Percentiles rank a stretch among this genome's conserved stretches.
phyloP scores from a whole-genome alignment of 2,113 vertebrate genomes.

The Cygnus atratus region DNA sequence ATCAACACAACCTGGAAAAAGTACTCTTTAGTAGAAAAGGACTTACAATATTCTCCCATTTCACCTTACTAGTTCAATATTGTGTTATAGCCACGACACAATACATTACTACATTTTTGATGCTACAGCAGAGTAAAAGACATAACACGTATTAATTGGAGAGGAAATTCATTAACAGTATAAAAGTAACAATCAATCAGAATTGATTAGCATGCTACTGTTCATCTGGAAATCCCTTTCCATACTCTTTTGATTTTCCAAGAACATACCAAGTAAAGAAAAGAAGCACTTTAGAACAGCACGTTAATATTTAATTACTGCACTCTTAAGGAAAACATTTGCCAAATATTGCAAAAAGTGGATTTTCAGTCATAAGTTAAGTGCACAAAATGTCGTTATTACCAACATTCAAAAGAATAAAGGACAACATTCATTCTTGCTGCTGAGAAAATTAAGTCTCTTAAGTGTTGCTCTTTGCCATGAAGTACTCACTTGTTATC shows the following conservation, averaged over 20 bases:
- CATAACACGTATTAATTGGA: not conserved
- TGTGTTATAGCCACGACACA: not conserved
- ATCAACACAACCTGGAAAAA: not conserved
- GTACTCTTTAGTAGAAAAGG: not conserved
- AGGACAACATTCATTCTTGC: constrained; percentile 40
- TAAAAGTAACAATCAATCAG: constrained; percentile 16
- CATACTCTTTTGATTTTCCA: constrained; percentile 20
- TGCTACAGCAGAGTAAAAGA: constrained; percentile 1
- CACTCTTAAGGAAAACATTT: constrained; percentile 34
- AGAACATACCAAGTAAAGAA: constrained; percentile 4
- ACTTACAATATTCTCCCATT: not conserved
- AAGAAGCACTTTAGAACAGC: not conserved
- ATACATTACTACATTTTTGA: not conserved
- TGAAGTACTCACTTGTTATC: constrained; percentile 15
- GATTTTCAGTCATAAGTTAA: constrained; percentile 44
- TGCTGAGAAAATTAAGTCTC: constrained; percentile 59
- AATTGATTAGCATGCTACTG: constrained; percentile 14
- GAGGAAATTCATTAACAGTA: constrained; percentile 35
- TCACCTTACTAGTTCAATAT: not conserved
- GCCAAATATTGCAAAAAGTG: constrained; percentile 38
- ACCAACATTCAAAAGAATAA: constrained; percentile 51
- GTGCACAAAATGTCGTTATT: constrained; percentile 8
- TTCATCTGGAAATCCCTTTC: constrained; percentile 15
- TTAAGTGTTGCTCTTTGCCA: constrained; percentile 45
- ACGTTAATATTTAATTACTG: constrained; percentile 47